A percentile compares a stretch with the other conserved stretches of the same genome.
Conservation (phyloP, 2,797 vertebrate genomes). For the Megaceryle alcyon region DNA sequence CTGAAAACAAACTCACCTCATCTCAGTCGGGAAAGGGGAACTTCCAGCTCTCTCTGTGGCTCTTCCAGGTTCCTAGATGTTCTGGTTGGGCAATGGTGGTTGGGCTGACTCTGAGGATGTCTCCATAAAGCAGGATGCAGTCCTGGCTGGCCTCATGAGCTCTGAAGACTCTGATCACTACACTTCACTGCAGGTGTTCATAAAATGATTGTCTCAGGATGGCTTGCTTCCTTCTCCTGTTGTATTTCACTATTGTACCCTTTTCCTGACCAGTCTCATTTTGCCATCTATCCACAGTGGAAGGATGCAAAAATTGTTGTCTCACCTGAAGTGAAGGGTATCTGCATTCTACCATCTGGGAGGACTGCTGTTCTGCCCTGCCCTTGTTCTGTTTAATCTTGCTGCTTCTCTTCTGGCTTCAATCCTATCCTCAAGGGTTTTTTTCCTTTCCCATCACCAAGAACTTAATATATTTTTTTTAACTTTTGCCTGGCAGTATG, state of each 20-base stretch:
- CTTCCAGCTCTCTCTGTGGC: not conserved
- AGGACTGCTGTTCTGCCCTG: not conserved
- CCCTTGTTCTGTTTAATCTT: not conserved
- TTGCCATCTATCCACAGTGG: not conserved
- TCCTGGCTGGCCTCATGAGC: not conserved
- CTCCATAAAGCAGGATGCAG: not conserved
- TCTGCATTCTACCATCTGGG: fast-evolving
- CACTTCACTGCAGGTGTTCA: not conserved
- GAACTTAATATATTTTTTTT: not conserved
- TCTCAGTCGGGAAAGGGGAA: not conserved
- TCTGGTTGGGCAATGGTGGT: no score
- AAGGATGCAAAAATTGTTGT: not conserved
- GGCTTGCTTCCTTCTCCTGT: not conserved
- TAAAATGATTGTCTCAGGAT: not conserved
- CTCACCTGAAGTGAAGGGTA: not conserved
- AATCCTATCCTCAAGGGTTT: not conserved
- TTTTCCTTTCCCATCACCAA: not conserved
- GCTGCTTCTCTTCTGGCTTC: not conserved
- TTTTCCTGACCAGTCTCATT: not conserved
- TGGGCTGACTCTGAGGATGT: not conserved
- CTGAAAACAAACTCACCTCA: not conserved
- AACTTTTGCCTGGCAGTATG: fast-evolving
- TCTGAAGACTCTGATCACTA: not conserved
- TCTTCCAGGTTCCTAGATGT: not conserved
- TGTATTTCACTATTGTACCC: not conserved